Evolutionary conservation across 92 coral and sea anemone species (phyloP).

Genomic region (Chrysogorgia sp.): DNA sequence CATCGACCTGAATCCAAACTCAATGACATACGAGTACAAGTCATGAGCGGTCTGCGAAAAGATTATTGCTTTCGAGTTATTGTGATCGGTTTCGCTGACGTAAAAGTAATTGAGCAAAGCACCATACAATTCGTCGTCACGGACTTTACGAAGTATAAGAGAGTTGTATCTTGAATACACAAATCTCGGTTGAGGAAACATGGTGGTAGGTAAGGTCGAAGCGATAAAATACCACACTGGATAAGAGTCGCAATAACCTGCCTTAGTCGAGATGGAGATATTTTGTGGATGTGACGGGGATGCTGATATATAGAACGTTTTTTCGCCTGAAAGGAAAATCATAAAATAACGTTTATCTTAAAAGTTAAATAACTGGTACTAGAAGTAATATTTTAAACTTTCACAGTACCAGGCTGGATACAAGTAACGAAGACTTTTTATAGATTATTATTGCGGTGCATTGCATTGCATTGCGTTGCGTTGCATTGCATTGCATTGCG

Average conservation of each 20-base stretch:
- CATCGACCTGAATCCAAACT: not conserved
- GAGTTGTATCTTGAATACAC: too few species aligned
- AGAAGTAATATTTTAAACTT: too few species aligned
- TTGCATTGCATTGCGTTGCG: too few species aligned
- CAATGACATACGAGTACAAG: not conserved
- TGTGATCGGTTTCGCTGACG: conserved; percentile 2
- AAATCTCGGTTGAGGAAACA: conserved; percentile 11
- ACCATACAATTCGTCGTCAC: conserved; percentile 25
- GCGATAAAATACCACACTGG: conserved; percentile 20
- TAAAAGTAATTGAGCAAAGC: conserved; percentile 5
- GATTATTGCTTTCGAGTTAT: conserved; percentile 3
- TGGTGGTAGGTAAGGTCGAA: not conserved
- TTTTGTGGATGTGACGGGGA: conserved; percentile 8
- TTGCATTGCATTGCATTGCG: too few species aligned
- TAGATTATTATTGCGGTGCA: too few species aligned
- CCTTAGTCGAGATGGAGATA: not conserved
- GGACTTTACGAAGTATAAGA: not conserved
- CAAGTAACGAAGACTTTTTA: too few species aligned
- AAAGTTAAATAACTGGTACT: too few species aligned
- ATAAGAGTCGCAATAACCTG: conserved; percentile 14
- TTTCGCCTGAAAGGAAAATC: not conserved
- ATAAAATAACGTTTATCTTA: not conserved
- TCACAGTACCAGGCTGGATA: too few species aligned
- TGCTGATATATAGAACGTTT: conserved; percentile 12
- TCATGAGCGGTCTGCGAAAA: not conserved